Evolutionary conservation across 2,797 vertebrate genomes (phyloP).

Genomic region (Labeo calbasu): DNA sequence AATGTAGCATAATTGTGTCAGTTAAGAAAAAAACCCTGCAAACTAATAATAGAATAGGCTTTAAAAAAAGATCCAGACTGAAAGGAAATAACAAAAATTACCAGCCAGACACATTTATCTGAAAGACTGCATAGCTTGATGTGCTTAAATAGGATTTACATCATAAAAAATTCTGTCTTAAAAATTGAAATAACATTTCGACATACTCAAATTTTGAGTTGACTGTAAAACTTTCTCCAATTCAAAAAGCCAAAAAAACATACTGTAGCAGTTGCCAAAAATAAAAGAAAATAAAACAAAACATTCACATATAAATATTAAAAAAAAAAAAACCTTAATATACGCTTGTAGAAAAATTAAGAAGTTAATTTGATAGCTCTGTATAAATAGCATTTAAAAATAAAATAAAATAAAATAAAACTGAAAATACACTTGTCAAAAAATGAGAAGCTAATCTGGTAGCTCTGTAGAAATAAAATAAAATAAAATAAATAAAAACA

Average conservation of each 20-base stretch:
- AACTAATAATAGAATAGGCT: conserved; percentile 7
- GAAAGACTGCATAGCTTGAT: not conserved
- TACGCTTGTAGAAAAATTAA: too few species aligned
- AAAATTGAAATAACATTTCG: not conserved
- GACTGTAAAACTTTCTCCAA: not conserved
- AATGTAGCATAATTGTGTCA: not conserved
- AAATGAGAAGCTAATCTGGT: too few species aligned
- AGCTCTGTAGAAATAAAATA: too few species aligned
- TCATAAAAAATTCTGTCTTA: not conserved
- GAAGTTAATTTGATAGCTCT: too few species aligned
- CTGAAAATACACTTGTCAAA: too few species aligned
- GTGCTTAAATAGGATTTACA: not conserved
- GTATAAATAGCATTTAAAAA: too few species aligned
- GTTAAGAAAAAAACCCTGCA: not conserved
- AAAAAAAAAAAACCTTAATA: too few species aligned
- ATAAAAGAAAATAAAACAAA: too few species aligned
- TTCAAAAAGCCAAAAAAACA: not conserved
- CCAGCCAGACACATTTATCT: not conserved
- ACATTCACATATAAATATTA: too few species aligned
- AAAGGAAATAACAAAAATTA: not conserved
- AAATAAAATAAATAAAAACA: too few species aligned
- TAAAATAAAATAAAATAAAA: too few species aligned
- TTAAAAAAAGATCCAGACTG: not conserved
- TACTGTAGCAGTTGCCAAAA: too few species aligned
- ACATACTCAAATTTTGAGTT: not conserved